Evolutionary conservation across 2,113 vertebrate species (phyloP), one percentile per base, ranked within the genome.

Genomic region (Aix galericulata): DNA sequence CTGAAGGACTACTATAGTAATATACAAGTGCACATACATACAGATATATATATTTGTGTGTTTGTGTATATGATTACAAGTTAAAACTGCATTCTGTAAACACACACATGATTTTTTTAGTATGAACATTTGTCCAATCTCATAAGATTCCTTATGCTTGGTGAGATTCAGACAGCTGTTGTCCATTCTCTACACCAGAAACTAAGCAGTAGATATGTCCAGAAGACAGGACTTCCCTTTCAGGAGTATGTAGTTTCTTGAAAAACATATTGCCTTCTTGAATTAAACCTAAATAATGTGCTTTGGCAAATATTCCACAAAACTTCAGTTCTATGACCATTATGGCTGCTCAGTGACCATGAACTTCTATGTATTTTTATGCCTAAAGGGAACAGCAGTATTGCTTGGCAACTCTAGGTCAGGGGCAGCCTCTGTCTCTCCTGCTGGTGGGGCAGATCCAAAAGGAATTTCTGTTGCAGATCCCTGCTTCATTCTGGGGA

Each of bases 41-140:
- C 31, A 9, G 62, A 5, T 46, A 5, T 46, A 73, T 42, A 71
- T 42, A 5, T 62, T 6, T 0, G 0, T 11, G 7, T 15, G 7
- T 56, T 25, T 20, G 3, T 74, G 5, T 60, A 4, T 26, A 22
- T 10, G 22, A 40, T 62, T 69, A 31, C 17, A 77, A 72, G 38
- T 86, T 60, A 48, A 71, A 67, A 53, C 26, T 58, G 5, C 48
- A 8, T 75, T 68, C 34, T 55, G 13, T 63, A 32, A 48, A 44
- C 21, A 56, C 8, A 7, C n/a, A 25, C 23, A 7, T 10, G 3
- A 55, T 55, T 2, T 1, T 58, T 53, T 32, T n/a, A 50, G n/a
- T n/a, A 31, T 3, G 4, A 71, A 2, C 56, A 9, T 67, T 82
- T 52, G 8, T 48, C 40, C n/a, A 25, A 0, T 59, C 32, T 44